Percentiles rank a stretch among this genome's conserved stretches.
Evolutionary conservation across 2,797 vertebrate species (phyloP).

Genomic region (Siniperca scherzeri): DNA sequence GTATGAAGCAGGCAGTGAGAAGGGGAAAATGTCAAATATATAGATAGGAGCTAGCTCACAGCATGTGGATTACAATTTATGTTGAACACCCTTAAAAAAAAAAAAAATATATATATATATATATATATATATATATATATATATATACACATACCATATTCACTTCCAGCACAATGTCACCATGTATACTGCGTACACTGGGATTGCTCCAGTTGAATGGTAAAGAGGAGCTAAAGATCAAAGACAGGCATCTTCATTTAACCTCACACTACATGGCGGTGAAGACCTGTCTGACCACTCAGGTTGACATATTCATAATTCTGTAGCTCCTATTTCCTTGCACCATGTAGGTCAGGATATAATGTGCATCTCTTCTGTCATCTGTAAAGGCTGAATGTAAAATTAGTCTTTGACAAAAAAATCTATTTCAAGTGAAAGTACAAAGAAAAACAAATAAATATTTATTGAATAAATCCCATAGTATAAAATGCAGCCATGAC

Average conservation of each 20-base stretch:
- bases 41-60: neutral
- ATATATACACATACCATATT: conserved; percentile 8
- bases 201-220: conserved; percentile 15
- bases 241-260: conserved; percentile 59
- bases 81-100: conserved; percentile 14
- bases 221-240: conserved; percentile 63
- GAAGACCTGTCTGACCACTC: conserved; percentile 45
- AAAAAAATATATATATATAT: neutral
- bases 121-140: too few species aligned
- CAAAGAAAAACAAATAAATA: neutral
- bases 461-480: neutral
- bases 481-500: conserved; percentile 22
- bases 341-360: conserved; percentile 51
- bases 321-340: conserved; percentile 55
- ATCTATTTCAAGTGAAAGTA: neutral
- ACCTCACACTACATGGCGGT: conserved; percentile 43
- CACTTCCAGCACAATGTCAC: conserved; percentile 33
- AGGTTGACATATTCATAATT: conserved; percentile 59
- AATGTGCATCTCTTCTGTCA: conserved; percentile 29
- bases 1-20: conserved; percentile 7
- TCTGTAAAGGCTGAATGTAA: conserved; percentile 22
- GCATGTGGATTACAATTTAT: conserved; percentile 26
- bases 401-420: neutral
- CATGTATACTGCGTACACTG: neutral
- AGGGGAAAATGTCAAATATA: conserved; percentile 15